Conservation (phyloP, 2,797 vertebrate species). For the Chelon labrosus region DNA sequence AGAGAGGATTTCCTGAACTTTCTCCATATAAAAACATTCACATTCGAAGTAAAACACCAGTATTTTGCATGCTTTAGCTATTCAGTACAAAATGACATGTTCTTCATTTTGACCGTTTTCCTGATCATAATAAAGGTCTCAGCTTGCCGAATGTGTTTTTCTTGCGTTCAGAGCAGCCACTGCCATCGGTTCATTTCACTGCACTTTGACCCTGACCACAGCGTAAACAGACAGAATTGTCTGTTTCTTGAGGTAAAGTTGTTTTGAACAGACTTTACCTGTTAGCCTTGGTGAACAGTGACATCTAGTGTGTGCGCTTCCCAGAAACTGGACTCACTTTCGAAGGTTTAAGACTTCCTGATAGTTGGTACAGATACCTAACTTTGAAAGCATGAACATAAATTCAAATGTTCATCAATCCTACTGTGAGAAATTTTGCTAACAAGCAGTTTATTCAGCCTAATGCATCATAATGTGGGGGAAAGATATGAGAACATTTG, state of each 20-base stretch:
- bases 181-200: not conserved
- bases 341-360: not conserved
- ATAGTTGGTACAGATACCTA: not conserved
- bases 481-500: slow-evolving; percentile 1
- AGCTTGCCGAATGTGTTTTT: not conserved
- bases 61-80: not conserved
- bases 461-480: not conserved
- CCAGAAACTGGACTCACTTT: not conserved
- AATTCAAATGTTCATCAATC: too few relatives aligned
- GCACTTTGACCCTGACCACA: not conserved
- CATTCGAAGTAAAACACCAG: not conserved
- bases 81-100: not conserved
- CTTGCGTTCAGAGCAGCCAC: not conserved
- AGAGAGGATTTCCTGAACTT: not conserved
- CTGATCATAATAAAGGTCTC: not conserved
- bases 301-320: slow-evolving; percentile 14
- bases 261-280: too few relatives aligned
- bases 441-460: not conserved
- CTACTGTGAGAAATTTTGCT: not conserved
- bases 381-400: too few relatives aligned
- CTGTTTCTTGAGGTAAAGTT: too few relatives aligned
- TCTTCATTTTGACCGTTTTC: not conserved
- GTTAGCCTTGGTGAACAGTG: slow-evolving; percentile 12
- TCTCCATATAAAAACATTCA: not conserved
- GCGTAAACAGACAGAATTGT: not conserved